Percentiles rank a stretch among this genome's conserved stretches.
phyloP scores from a whole-genome alignment of 1,140 invertebrate genomes.

The Mesaphorura yosii region DNA sequence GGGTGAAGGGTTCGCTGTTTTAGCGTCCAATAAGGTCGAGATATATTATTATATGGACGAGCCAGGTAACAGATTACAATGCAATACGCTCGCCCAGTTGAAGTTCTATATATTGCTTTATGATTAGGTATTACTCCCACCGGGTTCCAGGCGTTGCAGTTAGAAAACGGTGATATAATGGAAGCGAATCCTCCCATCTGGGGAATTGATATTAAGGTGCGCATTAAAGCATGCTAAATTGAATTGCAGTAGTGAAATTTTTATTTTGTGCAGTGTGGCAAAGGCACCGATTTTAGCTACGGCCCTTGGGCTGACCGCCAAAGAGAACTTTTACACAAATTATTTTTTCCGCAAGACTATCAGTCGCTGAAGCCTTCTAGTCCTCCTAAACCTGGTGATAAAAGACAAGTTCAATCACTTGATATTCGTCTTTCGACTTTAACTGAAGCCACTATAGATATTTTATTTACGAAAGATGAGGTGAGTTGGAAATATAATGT shows the following conservation, averaged over 20 bases:
- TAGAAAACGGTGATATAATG: constrained; percentile 86
- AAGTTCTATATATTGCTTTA: too few species aligned
- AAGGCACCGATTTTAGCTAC: constrained; percentile 94
- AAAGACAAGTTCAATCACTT: constrained; percentile 76
- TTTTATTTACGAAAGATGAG: constrained; percentile 89
- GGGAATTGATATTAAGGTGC: constrained; percentile 79
- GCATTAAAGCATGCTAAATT: constrained; percentile 5
- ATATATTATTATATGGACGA: constrained; percentile 96
- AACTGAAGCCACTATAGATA: constrained; percentile 84
- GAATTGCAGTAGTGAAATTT: background rate
- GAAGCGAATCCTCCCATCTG: constrained; percentile 83
- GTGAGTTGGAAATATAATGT: constrained; percentile 33
- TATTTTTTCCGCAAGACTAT: constrained; percentile 89
- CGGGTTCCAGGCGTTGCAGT: constrained; percentile 73
- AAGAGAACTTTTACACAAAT: constrained; percentile 85
- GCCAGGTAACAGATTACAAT: constrained; percentile 53
- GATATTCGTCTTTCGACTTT: constrained; percentile 82
- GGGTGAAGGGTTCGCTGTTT: constrained; percentile 94
- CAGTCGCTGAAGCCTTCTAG: constrained; percentile 50
- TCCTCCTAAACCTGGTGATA: constrained; percentile 69
- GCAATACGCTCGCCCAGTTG: too few species aligned
- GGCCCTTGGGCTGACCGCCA: constrained; percentile 97
- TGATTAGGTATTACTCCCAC: constrained; percentile 73
- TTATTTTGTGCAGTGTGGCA: constrained; percentile 58
- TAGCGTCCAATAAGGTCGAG: constrained; percentile 88